phyloP scores from a whole-genome alignment of 2,113 vertebrate species.

The Boulengeromyrus knoepffleri region DNA sequence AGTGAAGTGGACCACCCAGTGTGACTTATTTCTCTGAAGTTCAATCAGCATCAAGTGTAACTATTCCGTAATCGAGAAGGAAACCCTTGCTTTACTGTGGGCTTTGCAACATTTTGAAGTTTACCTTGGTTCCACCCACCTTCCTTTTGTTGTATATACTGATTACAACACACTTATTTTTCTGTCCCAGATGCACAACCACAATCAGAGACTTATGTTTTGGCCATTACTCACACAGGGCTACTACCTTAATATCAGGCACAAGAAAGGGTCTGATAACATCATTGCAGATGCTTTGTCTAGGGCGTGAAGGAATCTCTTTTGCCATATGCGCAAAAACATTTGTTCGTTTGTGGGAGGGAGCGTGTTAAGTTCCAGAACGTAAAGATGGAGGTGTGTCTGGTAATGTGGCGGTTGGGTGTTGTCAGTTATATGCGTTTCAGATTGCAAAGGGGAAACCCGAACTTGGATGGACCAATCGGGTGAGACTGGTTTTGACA shows the following conservation, averaged over 20 bases:
- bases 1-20: background rate
- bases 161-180: background rate
- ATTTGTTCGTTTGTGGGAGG: background rate
- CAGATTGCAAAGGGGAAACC: background rate
- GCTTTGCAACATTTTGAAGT: background rate
- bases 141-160: background rate
- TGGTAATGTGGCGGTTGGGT: background rate
- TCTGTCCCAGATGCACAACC: background rate
- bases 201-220: background rate
- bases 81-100: background rate
- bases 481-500: background rate
- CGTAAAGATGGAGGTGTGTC: background rate
- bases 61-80: background rate
- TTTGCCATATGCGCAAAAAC: background rate
- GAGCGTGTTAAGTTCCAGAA: background rate
- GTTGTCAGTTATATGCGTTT: no score
- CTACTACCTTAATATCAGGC: background rate
- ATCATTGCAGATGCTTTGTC: background rate
- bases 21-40: background rate
- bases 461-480: background rate
- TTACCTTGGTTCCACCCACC: background rate
- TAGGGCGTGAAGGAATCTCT: background rate
- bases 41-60: background rate
- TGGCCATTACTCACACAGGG: background rate
- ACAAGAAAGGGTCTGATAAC: background rate